Conservation (phyloP, 2,797 vertebrate genomes). For the Leptatherina wallacei region DNA sequence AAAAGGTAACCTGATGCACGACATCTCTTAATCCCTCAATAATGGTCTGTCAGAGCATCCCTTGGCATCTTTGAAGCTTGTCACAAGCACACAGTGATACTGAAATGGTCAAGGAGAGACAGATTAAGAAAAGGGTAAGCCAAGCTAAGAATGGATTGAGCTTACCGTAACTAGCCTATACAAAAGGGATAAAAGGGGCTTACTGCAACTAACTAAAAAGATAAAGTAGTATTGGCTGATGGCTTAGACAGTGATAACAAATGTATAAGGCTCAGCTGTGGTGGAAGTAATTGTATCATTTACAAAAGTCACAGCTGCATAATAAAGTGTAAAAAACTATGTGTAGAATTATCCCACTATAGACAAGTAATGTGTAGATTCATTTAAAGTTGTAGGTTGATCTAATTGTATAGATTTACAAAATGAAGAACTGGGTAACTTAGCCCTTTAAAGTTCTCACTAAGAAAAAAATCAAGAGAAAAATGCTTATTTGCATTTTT, state of each 20-base stretch:
- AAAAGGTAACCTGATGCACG: neutral
- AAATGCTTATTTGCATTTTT: too few relatives aligned
- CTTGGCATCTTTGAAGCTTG: neutral
- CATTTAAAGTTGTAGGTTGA: neutral
- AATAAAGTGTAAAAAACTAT: neutral
- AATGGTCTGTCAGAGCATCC: neutral
- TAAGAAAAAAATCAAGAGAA: too few relatives aligned
- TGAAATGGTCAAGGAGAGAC: neutral
- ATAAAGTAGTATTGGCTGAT: neutral
- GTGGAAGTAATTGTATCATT: neutral
- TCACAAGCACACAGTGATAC: neutral
- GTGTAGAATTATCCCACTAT: too few relatives aligned
- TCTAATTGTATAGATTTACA: neutral
- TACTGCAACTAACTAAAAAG: slow-evolving; percentile 7
- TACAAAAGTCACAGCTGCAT: neutral
- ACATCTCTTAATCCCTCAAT: neutral
- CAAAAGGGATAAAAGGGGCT: slow-evolving; percentile 20
- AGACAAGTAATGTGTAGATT: neutral
- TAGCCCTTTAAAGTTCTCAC: too few relatives aligned
- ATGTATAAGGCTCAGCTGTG: neutral
- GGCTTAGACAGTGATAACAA: neutral
- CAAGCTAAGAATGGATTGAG: slow-evolving; percentile 14
- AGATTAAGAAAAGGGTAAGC: slow-evolving; percentile 15
- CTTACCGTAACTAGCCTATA: slow-evolving; percentile 7
- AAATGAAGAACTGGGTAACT: neutral